Conservation (phyloP, 2,888 invertebrate genomes). For the Ormyrus nitidulus region DNA sequence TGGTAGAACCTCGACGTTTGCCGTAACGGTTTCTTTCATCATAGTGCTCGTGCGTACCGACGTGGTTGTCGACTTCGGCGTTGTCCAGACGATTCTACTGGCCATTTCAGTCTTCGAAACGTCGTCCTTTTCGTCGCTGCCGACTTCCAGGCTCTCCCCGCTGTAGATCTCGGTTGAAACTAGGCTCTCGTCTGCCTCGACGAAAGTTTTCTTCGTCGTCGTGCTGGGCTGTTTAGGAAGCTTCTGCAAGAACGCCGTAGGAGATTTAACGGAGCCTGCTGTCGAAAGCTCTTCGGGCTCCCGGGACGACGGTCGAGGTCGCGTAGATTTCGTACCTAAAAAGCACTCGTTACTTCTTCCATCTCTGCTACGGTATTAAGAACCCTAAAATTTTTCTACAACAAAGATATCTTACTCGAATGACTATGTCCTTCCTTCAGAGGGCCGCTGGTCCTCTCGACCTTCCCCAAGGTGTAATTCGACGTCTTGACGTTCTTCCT, state of each 20-base stretch:
- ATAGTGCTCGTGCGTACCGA: constrained; percentile 29
- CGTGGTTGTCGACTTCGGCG: constrained; percentile 45
- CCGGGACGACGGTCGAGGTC: constrained; percentile 6
- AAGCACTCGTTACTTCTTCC: no score
- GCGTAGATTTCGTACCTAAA: background rate
- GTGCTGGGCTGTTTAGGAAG: constrained; percentile 1
- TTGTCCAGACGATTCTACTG: constrained; percentile 67
- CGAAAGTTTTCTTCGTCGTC: background rate
- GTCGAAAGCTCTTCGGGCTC: constrained; percentile 5
- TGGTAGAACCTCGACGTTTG: constrained; percentile 52
- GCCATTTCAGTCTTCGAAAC: constrained; percentile 52
- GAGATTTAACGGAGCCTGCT: background rate
- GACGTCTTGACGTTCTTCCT: constrained; percentile 60
- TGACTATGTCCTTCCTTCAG: constrained; percentile 3
- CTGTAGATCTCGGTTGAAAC: constrained; percentile 63
- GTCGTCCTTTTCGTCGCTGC: constrained; percentile 50
- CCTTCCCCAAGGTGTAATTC: constrained; percentile 64
- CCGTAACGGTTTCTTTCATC: constrained; percentile 56
- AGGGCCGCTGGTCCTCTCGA: constrained; percentile 60
- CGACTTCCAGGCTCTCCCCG: constrained; percentile 55
- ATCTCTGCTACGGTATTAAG: no score
- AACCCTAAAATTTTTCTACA: no score
- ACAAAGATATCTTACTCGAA: constrained; percentile 8
- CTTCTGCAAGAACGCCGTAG: background rate
- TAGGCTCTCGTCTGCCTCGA: constrained; percentile 39